Conservation (phyloP, 2,888 invertebrate genomes). For the Drosophila mayaguana region DNA sequence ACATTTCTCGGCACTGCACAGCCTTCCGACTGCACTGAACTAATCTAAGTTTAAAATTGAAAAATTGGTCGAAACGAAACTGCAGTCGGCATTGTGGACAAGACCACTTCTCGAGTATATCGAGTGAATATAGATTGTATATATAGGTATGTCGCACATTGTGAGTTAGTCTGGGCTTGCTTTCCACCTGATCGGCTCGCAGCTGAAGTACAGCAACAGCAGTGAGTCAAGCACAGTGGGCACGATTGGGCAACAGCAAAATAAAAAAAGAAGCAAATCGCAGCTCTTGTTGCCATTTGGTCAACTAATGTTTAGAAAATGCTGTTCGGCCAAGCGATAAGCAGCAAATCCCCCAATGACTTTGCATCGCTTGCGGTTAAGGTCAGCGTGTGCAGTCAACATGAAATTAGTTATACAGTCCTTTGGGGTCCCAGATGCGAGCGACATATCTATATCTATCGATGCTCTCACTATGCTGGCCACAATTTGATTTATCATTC, state of each 20-base stretch:
- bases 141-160: not conserved
- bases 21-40: not conserved
- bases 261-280: constrained; percentile 14
- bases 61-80: constrained; percentile 1
- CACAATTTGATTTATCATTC: constrained; percentile 67
- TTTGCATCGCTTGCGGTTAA: constrained; percentile 61
- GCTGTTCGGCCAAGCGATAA: constrained; percentile 76
- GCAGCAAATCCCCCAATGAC: constrained; percentile 68
- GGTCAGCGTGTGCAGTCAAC: constrained; percentile 67
- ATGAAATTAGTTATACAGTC: constrained; percentile 74
- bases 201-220: constrained; percentile 7
- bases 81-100: not conserved
- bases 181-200: constrained; percentile 7
- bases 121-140: not conserved
- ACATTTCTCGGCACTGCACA: not conserved
- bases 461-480: constrained; percentile 13
- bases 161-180: not conserved
- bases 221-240: constrained; percentile 15
- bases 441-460: constrained; percentile 7
- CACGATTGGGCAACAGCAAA: not conserved
- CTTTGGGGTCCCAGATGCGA: constrained; percentile 19
- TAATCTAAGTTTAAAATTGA: constrained; percentile 6
- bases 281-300: constrained; percentile 39
- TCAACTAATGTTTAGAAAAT: constrained; percentile 72
- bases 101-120: not conserved